Evolutionary conservation across 2,888 invertebrate genomes (phyloP), one percentile per base, ranked within the genome.

Genomic region (Ormia ochracea): DNA sequence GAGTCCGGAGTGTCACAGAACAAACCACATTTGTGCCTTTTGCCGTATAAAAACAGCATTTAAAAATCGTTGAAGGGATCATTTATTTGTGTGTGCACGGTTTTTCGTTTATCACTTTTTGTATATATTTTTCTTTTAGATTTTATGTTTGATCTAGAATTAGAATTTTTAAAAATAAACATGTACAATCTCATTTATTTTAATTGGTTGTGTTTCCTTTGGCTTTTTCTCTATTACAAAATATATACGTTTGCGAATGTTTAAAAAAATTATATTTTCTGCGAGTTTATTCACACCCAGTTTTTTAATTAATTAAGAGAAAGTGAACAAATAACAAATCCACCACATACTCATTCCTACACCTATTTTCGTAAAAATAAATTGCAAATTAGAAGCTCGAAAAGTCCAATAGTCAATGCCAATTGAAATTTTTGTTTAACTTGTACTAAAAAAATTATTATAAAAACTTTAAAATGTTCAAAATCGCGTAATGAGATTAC

Each of bases 241-340:
- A 78, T n/a, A n/a, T n/a, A n/a, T 45, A 56, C 70, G 68, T 78
- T 82, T 82, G 74, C 81, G 66, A 82, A 68, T 70, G 14, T 28
- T 38, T 1, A 19, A 12, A 38, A 38, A 21, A 65, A 26, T 23
- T n/a, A n/a, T n/a, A 14, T 26, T 33, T 54, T 19, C 45, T 19
- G 52, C 17, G 31, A 61, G 61, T 69, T 76, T 69, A 61, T 76
- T 76, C 76, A 76, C 76, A 69, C 38, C 23, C 38, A 61, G n/a
- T 48, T 28, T 28, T 45, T 54, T 43, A 45, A 75, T 68, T 48
- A 23, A 14, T 41, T 12, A 19, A 28, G 7, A 38, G 36, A 61
- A 69, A 58, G 23, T 59, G n/a, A n/a, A n/a, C n/a, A n/a, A n/a
- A n/a, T n/a, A n/a, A n/a, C n/a, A n/a, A n/a, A n/a, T n/a, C n/a